Percentiles rank a stretch among this genome's conserved stretches.
phyloP scores from a whole-genome alignment of 2,113 vertebrate genomes.

The Eolophus roseicapilla region DNA sequence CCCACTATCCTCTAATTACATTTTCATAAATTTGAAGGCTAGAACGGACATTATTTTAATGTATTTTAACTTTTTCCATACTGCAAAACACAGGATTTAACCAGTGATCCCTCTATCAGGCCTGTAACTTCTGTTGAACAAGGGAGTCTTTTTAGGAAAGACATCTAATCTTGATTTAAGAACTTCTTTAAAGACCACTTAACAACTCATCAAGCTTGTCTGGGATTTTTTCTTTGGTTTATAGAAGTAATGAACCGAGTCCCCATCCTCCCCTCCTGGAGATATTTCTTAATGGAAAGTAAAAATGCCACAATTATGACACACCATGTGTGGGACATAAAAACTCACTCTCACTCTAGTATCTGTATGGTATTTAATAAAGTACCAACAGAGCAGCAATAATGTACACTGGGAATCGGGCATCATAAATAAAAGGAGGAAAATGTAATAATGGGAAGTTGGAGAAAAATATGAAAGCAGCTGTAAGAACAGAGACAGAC shows the following conservation, averaged over 20 bases:
- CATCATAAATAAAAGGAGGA: slow-evolving; percentile 58
- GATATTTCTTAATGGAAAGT: slow-evolving; percentile 70
- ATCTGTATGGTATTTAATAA: slow-evolving; percentile 71
- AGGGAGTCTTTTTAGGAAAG: slow-evolving; percentile 28
- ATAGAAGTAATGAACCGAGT: slow-evolving; percentile 66
- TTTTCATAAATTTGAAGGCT: not conserved
- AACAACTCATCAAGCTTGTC: slow-evolving; percentile 67
- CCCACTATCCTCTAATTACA: not conserved
- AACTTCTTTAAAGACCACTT: slow-evolving; percentile 66
- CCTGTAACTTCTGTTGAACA: not conserved
- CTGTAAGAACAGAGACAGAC: slow-evolving; percentile 26
- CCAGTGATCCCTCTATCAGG: not conserved
- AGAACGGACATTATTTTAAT: not conserved
- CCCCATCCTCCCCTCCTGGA: slow-evolving; percentile 61
- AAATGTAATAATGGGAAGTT: slow-evolving; percentile 50
- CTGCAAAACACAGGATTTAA: not conserved
- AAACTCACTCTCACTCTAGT: slow-evolving; percentile 49
- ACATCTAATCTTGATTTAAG: slow-evolving; percentile 61
- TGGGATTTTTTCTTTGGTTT: slow-evolving; percentile 58
- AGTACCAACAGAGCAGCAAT: slow-evolving; percentile 69
- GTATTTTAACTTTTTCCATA: not conserved
- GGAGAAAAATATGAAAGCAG: slow-evolving; percentile 50
- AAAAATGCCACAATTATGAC: slow-evolving; percentile 76
- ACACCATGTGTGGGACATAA: slow-evolving; percentile 72
- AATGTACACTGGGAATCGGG: slow-evolving; percentile 57